Evolutionary conservation across 2,113 vertebrate genomes (phyloP), one percentile per base, ranked within the genome.

Genomic region (Platichthys stellatus): DNA sequence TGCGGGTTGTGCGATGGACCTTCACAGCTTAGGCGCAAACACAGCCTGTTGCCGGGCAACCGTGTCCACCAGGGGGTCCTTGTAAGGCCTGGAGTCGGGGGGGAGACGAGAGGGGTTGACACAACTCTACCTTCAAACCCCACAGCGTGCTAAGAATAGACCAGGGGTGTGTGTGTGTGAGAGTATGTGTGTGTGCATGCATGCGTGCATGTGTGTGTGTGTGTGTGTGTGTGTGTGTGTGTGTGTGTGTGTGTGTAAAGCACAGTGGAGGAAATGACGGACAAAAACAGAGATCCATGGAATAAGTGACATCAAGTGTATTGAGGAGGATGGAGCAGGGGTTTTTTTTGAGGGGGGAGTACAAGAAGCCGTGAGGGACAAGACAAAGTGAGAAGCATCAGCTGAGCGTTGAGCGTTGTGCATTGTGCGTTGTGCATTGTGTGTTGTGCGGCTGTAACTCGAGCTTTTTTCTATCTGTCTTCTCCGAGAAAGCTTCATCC

Each of bases 11-110:
- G 71, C 64, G 63, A 70, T 81, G 88, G 86, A 89, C 88, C 87
- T 87, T 91, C 89, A 87, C 86, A 85, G 89, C 89, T 91, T 87
- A 86, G 89, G 70, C 65, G 83, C 88, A 93, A 92, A 93, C 91
- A 91, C 40, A 4, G 73, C 74, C 0, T 67, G 90, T 90, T 80
- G 81, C 92, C 69, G 35, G 43, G 85, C 78, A 76, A 92, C 87
- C 18, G 5, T 77, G 86, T 87, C 75, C 74, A 66, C 56, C 45
- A n/a, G 72, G 66, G 88, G 86, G 88, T 86, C 92, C 92, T 90
- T 93, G 89, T 93, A 93, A 93, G 92, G 92, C 70, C 82, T 88
- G 90, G 71, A 86, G 87, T 78, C n/a, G 69, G 84, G 89, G 77
- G 77, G 87, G 89, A 90, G 88, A 85, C 80, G 49, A 89, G 49